Percentiles rank a stretch among this genome's conserved stretches.
Conservation (phyloP, 2,113 vertebrate species). For the Amphilophus citrinellus region DNA sequence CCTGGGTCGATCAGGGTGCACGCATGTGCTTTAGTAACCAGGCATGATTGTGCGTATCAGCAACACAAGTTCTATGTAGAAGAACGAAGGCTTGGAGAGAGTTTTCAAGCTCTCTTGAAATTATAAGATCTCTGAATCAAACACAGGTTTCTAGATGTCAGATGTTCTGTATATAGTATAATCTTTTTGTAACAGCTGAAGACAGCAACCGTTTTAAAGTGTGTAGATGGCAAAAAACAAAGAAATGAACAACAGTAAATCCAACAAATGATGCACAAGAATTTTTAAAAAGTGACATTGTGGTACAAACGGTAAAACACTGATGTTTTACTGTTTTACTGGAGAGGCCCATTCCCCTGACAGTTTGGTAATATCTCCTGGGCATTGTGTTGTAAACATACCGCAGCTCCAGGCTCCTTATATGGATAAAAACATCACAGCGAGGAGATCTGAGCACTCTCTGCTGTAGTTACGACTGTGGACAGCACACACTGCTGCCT, state of each 20-base stretch:
- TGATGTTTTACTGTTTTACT: background rate
- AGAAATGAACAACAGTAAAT: background rate
- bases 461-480: background rate
- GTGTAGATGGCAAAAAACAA: background rate
- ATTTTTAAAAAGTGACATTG: background rate
- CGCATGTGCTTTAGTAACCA: background rate
- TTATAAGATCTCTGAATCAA: background rate
- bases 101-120: background rate
- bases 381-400: conserved; percentile 32
- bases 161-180: background rate
- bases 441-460: background rate
- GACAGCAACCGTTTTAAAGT: background rate
- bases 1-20: background rate
- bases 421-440: background rate
- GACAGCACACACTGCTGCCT: background rate
- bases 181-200: conserved; percentile 47
- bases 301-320: background rate
- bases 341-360: background rate
- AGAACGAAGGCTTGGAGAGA: background rate
- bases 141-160: conserved; percentile 15
- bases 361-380: conserved; percentile 12
- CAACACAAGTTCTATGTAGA: background rate
- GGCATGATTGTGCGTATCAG: background rate
- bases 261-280: background rate
- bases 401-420: conserved; percentile 14